Evolutionary conservation across 2,888 invertebrate species (phyloP).

Genomic region (Tanypteryx hageni): DNA sequence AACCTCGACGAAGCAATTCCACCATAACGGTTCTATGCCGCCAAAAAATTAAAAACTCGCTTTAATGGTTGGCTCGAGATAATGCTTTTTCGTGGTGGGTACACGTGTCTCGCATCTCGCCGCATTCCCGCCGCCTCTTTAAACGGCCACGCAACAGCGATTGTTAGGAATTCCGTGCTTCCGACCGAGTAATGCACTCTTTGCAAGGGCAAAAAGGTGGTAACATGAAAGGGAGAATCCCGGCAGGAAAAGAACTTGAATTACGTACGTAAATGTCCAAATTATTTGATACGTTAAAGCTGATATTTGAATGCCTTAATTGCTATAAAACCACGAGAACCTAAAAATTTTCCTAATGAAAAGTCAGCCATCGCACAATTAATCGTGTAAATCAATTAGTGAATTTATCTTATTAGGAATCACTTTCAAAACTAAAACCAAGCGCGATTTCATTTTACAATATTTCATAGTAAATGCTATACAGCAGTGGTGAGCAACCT

Average conservation of each 20-base stretch:
- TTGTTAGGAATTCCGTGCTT: conserved; percentile 22
- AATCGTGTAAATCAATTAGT: too few species aligned
- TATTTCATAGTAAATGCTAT: too few species aligned
- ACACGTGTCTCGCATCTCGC: conserved; percentile 19
- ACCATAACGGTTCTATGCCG: not conserved
- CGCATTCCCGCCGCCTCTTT: conserved; percentile 1
- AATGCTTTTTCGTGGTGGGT: conserved; percentile 14
- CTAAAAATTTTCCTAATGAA: too few species aligned
- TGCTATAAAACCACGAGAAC: not conserved
- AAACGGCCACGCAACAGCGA: not conserved
- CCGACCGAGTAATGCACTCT: not conserved
- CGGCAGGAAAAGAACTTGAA: not conserved
- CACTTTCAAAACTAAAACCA: too few species aligned
- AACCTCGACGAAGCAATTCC: not conserved
- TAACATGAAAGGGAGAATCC: not conserved
- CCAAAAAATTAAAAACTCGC: not conserved
- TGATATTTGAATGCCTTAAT: not conserved
- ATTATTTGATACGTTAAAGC: not conserved
- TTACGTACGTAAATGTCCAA: not conserved
- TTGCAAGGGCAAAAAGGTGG: not conserved
- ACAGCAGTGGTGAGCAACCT: too few species aligned
- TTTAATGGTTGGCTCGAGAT: conserved; percentile 12
- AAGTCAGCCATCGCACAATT: too few species aligned
- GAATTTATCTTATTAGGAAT: too few species aligned
- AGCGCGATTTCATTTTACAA: conserved; percentile 2